Base-by-base conservation (phyloP, 2,888 invertebrate species). In the Euphydryas editha region DNA sequence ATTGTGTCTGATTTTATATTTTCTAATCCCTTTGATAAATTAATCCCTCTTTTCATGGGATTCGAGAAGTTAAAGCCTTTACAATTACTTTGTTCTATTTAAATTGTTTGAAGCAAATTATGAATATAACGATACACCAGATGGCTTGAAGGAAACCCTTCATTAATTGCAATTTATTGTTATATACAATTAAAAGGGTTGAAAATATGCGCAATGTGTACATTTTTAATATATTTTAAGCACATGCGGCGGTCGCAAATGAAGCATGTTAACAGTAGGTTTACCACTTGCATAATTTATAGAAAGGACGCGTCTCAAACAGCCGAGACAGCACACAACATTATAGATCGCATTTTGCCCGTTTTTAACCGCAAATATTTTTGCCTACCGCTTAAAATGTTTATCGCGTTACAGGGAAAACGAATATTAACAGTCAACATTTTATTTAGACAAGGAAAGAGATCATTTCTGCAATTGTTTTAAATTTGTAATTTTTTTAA, bases 221-320 rank as follows among this genome's bases (percentile, higher is more conserved):
- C 30, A 54, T 36, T 54, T n/a, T 15, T 15, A 15, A 17, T 39
- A 21, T 20, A n/a, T n/a, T n/a, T 42, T 8, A 11, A 7, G 15
- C 13, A 20, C 57, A 71, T 71, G 72, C 69, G 75, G 72, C 72
- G 72, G 75, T 80, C 81, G 85, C 82, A 87, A 88, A 87, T 84
- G 83, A 80, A 74, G 75, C 84, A 84, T 84, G 84, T 87, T 86
- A 86, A 82, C 82, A 75, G 78, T 79, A 81, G 84, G 84, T 82
- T 82, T 80, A 78, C 78, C 78, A 80, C 81, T 84, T 80, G 81
- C 81, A 83, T 86, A 83, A 86, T 85, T 83, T 85, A 87, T 84
- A 73, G 79, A 78, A 72, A 73, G 71, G 73, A 75, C 73, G 64
- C 70, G 70, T 72, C 75, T 60, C 65, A 61, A 68, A 69, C 73